These are phyloP conservation scores for Xyrauchen texanus DNA, from an alignment of 2,113 vertebrate species.

Conservation along the genomic window DNA sequence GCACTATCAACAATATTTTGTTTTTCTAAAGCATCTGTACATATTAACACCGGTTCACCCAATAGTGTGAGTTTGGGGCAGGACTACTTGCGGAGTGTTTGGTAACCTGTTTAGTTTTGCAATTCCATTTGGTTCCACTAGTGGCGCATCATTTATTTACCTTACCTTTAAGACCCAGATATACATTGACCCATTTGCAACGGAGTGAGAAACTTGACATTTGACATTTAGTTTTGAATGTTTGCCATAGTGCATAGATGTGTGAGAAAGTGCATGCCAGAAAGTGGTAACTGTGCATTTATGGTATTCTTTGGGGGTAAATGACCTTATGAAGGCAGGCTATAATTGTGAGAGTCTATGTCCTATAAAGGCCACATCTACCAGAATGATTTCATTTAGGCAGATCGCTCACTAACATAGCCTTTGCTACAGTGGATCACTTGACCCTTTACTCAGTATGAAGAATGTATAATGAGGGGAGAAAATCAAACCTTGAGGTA, in stretches of 20 bases:
- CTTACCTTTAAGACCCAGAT: no score
- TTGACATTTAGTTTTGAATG: neutral
- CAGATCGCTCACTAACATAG: constrained; percentile 34
- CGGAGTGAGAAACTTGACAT: neutral
- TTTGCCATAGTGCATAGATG: neutral
- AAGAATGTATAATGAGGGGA: constrained; percentile 74
- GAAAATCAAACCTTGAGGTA: constrained; percentile 73
- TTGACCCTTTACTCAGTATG: constrained; percentile 55
- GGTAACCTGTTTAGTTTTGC: no score
- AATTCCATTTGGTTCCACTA: no score
- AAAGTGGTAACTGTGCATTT: constrained; percentile 27
- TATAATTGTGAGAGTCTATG: constrained; percentile 33
- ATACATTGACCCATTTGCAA: no score
- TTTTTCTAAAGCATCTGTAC: no score
- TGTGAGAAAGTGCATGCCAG: constrained; percentile 17
- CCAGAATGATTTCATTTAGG: constrained; percentile 41
- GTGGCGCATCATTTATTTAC: no score
- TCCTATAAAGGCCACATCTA: constrained; percentile 40
- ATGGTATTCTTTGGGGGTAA: constrained; percentile 30
- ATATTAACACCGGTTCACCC: no score
- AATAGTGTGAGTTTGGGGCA: no score
- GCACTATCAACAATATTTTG: no score
- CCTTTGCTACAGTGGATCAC: constrained; percentile 28
- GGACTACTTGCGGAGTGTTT: no score
- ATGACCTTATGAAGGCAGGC: constrained; percentile 13